phyloP scores from a whole-genome alignment of 2,888 invertebrate species.

The Pterostichus niger region DNA sequence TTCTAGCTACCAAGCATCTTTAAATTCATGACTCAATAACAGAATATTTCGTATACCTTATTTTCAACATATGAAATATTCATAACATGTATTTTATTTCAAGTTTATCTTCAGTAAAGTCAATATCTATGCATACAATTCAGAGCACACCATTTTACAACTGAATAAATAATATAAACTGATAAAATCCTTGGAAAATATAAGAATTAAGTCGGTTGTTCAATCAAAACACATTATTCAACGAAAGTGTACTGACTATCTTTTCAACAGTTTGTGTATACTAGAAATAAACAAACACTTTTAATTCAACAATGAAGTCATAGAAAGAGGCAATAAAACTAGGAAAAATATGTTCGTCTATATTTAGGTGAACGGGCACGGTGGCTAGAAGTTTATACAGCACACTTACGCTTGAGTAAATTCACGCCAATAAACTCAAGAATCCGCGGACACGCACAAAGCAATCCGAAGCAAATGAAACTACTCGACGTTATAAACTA shows the following conservation, averaged over 20 bases:
- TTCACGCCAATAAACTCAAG: constrained; percentile 36
- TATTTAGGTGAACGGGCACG: constrained; percentile 33
- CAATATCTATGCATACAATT: constrained; percentile 14
- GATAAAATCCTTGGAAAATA: constrained; percentile 7
- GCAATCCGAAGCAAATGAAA: constrained; percentile 43
- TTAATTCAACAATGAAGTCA: constrained; percentile 17
- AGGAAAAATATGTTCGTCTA: constrained; percentile 23
- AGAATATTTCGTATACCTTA: constrained; percentile 2
- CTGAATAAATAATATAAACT: constrained; percentile 18
- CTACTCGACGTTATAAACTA: constrained; percentile 12
- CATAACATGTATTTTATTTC: constrained; percentile 43
- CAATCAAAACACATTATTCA: neutral
- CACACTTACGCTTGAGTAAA: constrained; percentile 37
- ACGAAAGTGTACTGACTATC: constrained; percentile 6
- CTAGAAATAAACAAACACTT: constrained; percentile 1
- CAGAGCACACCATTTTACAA: constrained; percentile 12
- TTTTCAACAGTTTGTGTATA: constrained; percentile 6
- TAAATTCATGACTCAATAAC: constrained; percentile 45
- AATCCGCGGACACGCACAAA: constrained; percentile 46
- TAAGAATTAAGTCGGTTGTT: neutral
- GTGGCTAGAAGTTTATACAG: constrained; percentile 25
- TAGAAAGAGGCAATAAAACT: constrained; percentile 4
- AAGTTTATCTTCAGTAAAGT: constrained; percentile 2
- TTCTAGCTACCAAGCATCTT: constrained; percentile 19
- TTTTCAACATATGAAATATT: constrained; percentile 48